Base-by-base conservation (phyloP, 2,888 invertebrate genomes). In the Pheosia gnoma region DNA sequence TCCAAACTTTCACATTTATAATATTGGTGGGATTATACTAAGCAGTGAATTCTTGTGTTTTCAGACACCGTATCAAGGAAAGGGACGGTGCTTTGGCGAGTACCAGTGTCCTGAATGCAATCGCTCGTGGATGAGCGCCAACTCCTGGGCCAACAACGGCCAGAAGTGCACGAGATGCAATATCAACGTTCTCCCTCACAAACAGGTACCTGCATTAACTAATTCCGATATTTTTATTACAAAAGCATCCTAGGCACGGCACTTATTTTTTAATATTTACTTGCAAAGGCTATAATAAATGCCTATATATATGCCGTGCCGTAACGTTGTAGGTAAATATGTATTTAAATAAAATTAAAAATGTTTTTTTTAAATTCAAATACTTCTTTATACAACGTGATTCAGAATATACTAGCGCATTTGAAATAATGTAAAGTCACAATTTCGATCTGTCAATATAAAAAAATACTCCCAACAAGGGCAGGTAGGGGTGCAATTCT, bases 111-210 rank as follows among this genome's bases (percentile, higher is more conserved):
- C 96, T 0, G 96, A 97, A 80, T 98, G 98, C 90, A 97, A 97
- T 80, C 94, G 98, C 80, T 97, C 96, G 85, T 98, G 98, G 98
- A 97, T 97, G 77, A 81, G 80, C 25, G 80, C 75, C 0, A 79
- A 80, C 57, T 80, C 79, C 10, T 82, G 81, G 82, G 70, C 71
- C 3, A 70, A 71, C 49, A 77, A 43, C 61, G 97, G 97, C 0
- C 98, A 98, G 83, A 96, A 97, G 82, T 98, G 98, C 84, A 97
- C 97, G 72, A 97, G 97, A 82, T 98, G 98, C 81, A 96, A 96
- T 64, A 96, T 97, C 68, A 96, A 96, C 80, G 97, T 98, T n/a
- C 97, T 95, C 85, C 97, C 98, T 3, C 96, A 97, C 83, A 97
- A 97, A 89, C 98, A 98, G 96, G 97, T 97, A 69, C 25, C 25